A percentile compares a stretch with the other conserved stretches of the same genome.
Evolutionary conservation across 30 jellyfish, hydroid and myxozoan species (phyloP).

Genomic region (Hydra vulgaris): DNA sequence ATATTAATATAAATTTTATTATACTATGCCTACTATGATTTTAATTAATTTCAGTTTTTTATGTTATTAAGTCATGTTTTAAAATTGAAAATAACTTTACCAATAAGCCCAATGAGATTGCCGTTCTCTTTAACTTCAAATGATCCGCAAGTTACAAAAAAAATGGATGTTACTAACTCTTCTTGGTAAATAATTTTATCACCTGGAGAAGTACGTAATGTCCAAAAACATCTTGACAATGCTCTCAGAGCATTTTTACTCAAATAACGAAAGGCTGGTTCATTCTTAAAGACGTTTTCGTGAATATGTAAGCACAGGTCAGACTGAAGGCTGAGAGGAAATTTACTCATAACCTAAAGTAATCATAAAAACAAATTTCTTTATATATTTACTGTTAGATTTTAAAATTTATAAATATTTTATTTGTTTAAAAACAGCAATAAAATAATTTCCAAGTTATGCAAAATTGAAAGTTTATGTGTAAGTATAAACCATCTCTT

Average conservation of each 20-base stretch:
- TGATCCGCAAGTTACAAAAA: slow-evolving; percentile 69
- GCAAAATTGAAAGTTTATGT: too few relatives aligned
- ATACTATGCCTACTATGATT: too few relatives aligned
- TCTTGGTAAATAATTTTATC: slow-evolving; percentile 66
- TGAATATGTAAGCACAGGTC: slow-evolving; percentile 83
- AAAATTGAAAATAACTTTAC: slow-evolving; percentile 24
- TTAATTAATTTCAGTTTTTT: too few relatives aligned
- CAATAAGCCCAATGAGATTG: slow-evolving; percentile 70
- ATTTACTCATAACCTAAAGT: slow-evolving; percentile 46
- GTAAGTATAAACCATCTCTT: slow-evolving; percentile 74
- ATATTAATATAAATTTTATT: too few relatives aligned
- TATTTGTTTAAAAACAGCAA: too few relatives aligned
- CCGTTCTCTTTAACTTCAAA: slow-evolving; percentile 45
- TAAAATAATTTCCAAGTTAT: too few relatives aligned
- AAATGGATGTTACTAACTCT: slow-evolving; percentile 41
- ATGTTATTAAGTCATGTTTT: neutral
- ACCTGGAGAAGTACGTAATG: slow-evolving; percentile 89
- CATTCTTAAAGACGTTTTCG: slow-evolving; percentile 49
- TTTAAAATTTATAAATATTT: too few relatives aligned
- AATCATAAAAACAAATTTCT: too few relatives aligned
- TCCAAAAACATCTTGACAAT: slow-evolving; percentile 57
- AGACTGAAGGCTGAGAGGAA: slow-evolving; percentile 82
- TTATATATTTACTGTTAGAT: too few relatives aligned
- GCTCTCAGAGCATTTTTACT: slow-evolving; percentile 52
- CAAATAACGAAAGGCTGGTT: slow-evolving; percentile 46